Conservation (phyloP, 2,113 vertebrate genomes). For the Hemiprocne comata region DNA sequence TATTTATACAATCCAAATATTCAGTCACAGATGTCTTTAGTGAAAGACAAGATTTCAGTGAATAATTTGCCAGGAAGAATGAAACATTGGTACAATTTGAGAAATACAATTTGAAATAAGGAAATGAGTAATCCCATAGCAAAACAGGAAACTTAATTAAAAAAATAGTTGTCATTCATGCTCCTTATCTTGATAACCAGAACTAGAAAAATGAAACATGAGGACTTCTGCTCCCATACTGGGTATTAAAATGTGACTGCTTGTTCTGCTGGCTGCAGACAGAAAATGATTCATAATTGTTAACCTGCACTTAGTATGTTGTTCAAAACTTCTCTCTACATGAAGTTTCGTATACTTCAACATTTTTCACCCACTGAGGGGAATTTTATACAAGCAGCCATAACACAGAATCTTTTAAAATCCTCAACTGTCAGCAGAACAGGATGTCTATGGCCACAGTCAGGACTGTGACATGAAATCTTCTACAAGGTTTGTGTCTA, state of each 20-base stretch:
- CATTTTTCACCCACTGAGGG: not conserved
- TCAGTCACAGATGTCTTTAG: not conserved
- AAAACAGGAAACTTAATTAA: conserved; percentile 42
- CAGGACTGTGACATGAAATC: not conserved
- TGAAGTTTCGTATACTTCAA: not conserved
- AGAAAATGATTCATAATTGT: not conserved
- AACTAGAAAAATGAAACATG: conserved; percentile 19
- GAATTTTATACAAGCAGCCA: not conserved
- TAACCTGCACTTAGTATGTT: not conserved
- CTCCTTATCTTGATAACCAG: conserved; percentile 35
- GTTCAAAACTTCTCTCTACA: not conserved
- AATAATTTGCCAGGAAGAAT: conserved; percentile 20
- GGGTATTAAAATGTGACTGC: not conserved
- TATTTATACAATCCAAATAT: not conserved
- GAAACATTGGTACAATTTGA: not conserved
- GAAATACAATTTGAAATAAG: conserved; percentile 35
- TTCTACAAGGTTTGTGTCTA: not conserved
- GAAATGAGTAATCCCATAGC: conserved; percentile 48
- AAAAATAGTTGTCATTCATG: conserved; percentile 35
- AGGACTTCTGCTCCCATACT: not conserved
- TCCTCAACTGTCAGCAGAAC: not conserved
- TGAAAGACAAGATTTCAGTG: not conserved
- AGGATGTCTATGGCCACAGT: not conserved
- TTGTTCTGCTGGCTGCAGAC: not conserved
- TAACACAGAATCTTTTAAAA: not conserved